phyloP scores from a whole-genome alignment of 1,140 invertebrate species.

The Asobara japonica region DNA sequence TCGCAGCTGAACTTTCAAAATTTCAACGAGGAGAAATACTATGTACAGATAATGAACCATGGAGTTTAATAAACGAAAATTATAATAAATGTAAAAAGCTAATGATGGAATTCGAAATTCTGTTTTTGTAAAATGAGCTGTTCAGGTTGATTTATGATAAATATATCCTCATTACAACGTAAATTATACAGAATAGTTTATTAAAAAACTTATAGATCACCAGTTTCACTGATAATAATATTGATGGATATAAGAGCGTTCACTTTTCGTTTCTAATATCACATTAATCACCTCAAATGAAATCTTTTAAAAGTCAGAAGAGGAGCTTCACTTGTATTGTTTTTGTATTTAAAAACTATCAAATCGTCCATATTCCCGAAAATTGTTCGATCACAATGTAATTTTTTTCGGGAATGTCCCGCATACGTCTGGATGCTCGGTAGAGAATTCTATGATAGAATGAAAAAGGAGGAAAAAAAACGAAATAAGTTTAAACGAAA shows the following conservation, averaged over 20 bases:
- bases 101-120: neutral
- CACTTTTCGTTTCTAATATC: slow-evolving; percentile 28
- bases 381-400: slow-evolving; percentile 1
- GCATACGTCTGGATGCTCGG: neutral
- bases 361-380: neutral
- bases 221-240: neutral
- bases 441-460: neutral
- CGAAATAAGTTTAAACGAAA: neutral
- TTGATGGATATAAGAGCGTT: slow-evolving; percentile 10
- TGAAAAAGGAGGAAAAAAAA: neutral
- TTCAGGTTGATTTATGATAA: slow-evolving; percentile 23
- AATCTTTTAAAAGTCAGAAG: neutral
- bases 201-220: neutral
- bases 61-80: neutral
- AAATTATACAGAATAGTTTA: slow-evolving; percentile 14
- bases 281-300: slow-evolving; percentile 32
- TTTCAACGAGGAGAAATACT: neutral
- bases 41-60: neutral
- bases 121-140: slow-evolving; percentile 4
- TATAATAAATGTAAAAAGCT: neutral
- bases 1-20: neutral
- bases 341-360: neutral
- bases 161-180: slow-evolving; percentile 25
- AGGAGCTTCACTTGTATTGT: neutral
- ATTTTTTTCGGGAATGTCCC: slow-evolving; percentile 2